Percentiles rank a stretch among this genome's conserved stretches.
phyloP scores from a whole-genome alignment of 2,797 vertebrate genomes.

The Gorsachius magnificus region DNA sequence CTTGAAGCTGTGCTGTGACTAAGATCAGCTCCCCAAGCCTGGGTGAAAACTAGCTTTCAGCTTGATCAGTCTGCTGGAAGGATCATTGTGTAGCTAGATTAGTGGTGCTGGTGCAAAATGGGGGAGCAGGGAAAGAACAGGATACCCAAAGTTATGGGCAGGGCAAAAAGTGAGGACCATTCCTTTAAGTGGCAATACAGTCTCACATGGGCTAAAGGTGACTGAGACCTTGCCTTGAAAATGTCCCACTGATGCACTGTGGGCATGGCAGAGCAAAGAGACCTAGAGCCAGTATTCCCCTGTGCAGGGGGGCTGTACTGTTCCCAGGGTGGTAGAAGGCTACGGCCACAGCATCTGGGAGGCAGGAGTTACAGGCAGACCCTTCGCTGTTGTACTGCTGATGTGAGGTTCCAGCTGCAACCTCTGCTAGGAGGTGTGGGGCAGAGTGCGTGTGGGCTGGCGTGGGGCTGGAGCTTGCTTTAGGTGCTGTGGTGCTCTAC shows the following conservation, averaged over 20 bases:
- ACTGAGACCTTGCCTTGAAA: not conserved
- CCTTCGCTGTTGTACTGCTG: not conserved
- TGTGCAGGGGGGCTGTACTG: no score
- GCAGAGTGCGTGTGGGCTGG: not conserved
- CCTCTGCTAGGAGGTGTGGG: not conserved
- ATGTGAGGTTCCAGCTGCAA: not conserved
- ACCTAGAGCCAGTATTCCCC: not conserved
- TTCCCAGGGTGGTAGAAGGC: no score
- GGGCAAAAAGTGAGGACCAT: not conserved
- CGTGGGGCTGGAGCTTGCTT: not conserved
- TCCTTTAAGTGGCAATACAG: not conserved
- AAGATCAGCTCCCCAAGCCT: not conserved
- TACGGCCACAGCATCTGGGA: not conserved
- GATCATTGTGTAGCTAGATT: not conserved
- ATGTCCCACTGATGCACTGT: not conserved
- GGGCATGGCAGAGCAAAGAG: not conserved
- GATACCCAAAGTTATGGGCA: not conserved
- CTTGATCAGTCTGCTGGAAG: not conserved
- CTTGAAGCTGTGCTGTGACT: not conserved
- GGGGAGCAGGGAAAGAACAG: rapidly evolving
- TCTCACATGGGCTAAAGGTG: not conserved
- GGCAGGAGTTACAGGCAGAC: not conserved
- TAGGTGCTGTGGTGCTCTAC: not conserved
- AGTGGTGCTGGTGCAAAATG: not conserved
- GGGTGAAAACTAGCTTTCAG: not conserved